Conservation (phyloP, 2,797 vertebrate genomes). For the Limosa lapponica region DNA sequence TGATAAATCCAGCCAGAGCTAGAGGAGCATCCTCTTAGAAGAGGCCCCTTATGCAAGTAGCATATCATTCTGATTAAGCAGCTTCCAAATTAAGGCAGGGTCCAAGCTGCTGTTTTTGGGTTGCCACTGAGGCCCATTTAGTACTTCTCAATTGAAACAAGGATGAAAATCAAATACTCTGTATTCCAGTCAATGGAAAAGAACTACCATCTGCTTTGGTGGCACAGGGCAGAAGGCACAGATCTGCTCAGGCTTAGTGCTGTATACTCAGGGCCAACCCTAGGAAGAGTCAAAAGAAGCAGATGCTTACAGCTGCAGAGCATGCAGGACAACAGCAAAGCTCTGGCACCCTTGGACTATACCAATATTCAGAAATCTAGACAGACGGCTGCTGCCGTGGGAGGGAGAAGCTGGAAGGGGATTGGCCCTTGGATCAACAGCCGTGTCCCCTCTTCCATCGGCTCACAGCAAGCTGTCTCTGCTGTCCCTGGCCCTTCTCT, state of each 20-base stretch:
- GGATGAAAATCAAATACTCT: not conserved
- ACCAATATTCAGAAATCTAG: not conserved
- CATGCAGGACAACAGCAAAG: not conserved
- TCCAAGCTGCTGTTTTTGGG: not conserved
- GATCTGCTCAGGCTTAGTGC: not conserved
- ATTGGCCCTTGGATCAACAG: fast-evolving
- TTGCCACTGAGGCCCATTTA: not conserved
- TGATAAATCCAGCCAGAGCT: conserved; percentile 35
- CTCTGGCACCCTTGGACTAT: not conserved
- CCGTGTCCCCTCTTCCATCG: fast-evolving
- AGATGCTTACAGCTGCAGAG: not conserved
- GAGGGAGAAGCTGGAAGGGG: not conserved
- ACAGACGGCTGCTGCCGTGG: not conserved
- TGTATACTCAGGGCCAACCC: not conserved
- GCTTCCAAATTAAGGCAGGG: not conserved
- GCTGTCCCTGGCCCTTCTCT: not conserved
- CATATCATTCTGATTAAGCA: not conserved
- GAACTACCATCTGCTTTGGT: not conserved
- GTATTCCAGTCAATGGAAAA: not conserved
- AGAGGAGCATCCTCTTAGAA: not conserved
- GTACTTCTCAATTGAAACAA: not conserved
- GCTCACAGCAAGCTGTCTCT: not conserved
- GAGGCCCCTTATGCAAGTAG: not conserved
- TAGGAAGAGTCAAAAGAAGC: not conserved
- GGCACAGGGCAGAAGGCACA: not conserved